Percentiles rank a stretch among this genome's conserved stretches.
Conservation (phyloP, 1,140 invertebrate genomes). For the Anastatus disparis region DNA sequence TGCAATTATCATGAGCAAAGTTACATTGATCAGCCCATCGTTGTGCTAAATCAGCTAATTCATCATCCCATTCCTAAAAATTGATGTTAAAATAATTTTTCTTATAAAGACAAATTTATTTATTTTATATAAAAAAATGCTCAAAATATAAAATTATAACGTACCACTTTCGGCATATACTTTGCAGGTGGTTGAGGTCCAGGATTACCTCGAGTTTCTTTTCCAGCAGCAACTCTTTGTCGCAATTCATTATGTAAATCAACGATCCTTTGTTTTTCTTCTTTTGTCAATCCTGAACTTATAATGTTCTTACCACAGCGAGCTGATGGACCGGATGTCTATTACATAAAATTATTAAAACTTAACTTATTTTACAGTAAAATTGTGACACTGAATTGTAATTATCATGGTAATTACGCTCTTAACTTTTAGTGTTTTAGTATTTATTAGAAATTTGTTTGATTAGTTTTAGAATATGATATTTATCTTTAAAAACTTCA, state of each 20-base stretch:
- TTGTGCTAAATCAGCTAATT: slow-evolving; percentile 82
- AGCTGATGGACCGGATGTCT: no score
- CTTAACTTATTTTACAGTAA: no score
- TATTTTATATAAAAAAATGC: not conserved
- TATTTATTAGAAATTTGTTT: no score
- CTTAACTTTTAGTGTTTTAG: no score
- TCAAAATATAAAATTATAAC: no score
- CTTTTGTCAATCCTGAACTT: slow-evolving; percentile 29
- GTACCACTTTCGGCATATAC: slow-evolving; percentile 65
- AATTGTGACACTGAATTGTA: no score
- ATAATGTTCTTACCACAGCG: not conserved
- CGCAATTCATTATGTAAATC: slow-evolving; percentile 64
- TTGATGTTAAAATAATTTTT: not conserved
- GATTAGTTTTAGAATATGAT: no score
- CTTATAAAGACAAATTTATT: no score
- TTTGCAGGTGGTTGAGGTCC: slow-evolving; percentile 67
- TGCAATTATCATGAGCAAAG: slow-evolving; percentile 76
- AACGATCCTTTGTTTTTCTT: slow-evolving; percentile 47
- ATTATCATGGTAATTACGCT: no score
- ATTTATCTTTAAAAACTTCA: no score
- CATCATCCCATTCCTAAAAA: slow-evolving; percentile 84
- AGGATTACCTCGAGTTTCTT: slow-evolving; percentile 63
- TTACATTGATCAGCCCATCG: slow-evolving; percentile 84
- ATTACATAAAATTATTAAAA: no score
- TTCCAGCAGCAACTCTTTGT: slow-evolving; percentile 63